Evolutionary conservation across 1,140 invertebrate genomes (phyloP).

Genomic region (Diabrotica undecimpunctata): DNA sequence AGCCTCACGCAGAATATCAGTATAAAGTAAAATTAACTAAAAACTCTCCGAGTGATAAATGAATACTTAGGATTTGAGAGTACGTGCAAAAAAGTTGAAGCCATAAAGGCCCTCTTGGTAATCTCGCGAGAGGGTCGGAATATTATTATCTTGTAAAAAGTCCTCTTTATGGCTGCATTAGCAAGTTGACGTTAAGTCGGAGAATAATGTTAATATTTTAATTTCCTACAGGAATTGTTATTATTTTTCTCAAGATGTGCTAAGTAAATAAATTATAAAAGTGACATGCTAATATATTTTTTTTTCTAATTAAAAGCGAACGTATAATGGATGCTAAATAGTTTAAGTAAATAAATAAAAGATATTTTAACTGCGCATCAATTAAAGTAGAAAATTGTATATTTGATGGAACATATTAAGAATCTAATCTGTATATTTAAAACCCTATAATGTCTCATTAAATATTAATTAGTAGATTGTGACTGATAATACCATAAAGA

Average conservation of each 20-base stretch:
- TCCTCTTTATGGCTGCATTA: slow-evolving; percentile 13
- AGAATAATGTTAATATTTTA: slow-evolving; percentile 11
- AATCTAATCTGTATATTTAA: too few relatives aligned
- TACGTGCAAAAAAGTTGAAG: slow-evolving; percentile 5
- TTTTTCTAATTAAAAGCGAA: too few relatives aligned
- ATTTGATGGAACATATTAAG: too few relatives aligned
- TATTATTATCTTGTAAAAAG: slow-evolving; percentile 9
- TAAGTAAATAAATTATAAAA: too few relatives aligned
- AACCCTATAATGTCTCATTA: too few relatives aligned
- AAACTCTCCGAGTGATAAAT: slow-evolving; percentile 14
- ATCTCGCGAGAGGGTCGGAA: slow-evolving; percentile 10
- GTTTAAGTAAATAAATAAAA: too few relatives aligned
- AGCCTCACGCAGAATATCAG: neutral
- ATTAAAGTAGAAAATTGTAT: too few relatives aligned
- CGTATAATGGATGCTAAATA: too few relatives aligned
- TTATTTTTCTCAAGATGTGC: neutral
- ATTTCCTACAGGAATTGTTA: neutral
- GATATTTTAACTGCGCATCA: too few relatives aligned
- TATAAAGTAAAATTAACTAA: slow-evolving; percentile 6
- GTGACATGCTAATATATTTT: too few relatives aligned
- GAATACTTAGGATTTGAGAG: slow-evolving; percentile 15
- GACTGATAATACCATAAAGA: too few relatives aligned
- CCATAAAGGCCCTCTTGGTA: neutral
- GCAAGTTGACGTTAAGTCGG: neutral
- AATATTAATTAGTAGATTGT: too few relatives aligned